Base-by-base conservation (phyloP, 2,113 vertebrate genomes). In the Poeciliopsis occidentalis region DNA sequence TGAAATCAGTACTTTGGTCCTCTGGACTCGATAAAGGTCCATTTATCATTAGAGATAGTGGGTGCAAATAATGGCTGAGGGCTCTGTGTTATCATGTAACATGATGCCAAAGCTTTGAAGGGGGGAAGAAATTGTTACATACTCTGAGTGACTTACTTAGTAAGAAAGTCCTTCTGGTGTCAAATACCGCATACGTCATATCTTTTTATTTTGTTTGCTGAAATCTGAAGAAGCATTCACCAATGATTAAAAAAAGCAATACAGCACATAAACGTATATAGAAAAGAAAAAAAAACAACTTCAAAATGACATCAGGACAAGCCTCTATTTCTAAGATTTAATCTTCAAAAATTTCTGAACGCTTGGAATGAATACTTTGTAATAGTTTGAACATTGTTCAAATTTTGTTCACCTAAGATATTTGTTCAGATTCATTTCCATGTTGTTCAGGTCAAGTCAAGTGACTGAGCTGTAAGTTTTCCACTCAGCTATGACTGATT, bases 181-280 rank as follows among this genome's bases (percentile, higher is more conserved):
- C 44, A 15, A 74, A 30, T 24, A 61, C 22, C 31, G 69, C 10
- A 1, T 31, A 60, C 75, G 64, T 5, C n/a, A 30, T 60, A 37
- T 26, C 60, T 32, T 75, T 37, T 27, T 41, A 65, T 26, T 65
- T 17, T 75, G 69, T 60, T 37, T 37, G 15, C 8, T 71, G 54
- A 71, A 69, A 64, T 54, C 22, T 65, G 51, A 64, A 69, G 17
- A 61, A 61, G 7, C 67, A 68, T 19, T 60, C 19, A 44, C 32
- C 31, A 4, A 62, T 41, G 8, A 70, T 70, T 57, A 69, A 31
- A 51, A 61, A 44, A 64, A 54, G 27, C 27, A 8, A 29, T 71
- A 54, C 31, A 5, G 22, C 13, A 30, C 60, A 27, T 60, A 80
- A 80, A 30, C 51, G 31, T 71, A 27, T 34, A 7, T 15, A 19